Conservation (phyloP, 2,888 invertebrate genomes). For the Hedychridium roseum region DNA sequence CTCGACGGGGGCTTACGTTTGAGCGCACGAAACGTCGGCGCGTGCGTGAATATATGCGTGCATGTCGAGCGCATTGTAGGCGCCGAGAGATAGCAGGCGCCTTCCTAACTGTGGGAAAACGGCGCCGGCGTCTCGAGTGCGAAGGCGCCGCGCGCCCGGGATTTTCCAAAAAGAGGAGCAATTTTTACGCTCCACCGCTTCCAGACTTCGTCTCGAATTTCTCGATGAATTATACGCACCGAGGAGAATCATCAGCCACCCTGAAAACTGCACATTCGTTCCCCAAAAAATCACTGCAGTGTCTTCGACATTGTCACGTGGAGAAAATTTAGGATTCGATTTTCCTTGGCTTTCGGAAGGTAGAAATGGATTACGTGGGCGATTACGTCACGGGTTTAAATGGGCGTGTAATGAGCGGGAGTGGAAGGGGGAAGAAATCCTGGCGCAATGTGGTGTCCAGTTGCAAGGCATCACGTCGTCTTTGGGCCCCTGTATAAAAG, state of each 20-base stretch:
- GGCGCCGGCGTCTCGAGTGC: slow-evolving; percentile 47
- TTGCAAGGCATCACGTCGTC: slow-evolving; percentile 47
- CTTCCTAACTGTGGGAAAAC: slow-evolving; percentile 58
- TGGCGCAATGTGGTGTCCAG: slow-evolving; percentile 58
- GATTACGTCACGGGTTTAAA: too few relatives aligned
- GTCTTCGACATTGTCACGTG: too few relatives aligned
- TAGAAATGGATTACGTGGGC: too few relatives aligned
- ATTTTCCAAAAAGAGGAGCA: slow-evolving; percentile 34
- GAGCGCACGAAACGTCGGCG: too few relatives aligned
- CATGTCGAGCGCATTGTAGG: slow-evolving; percentile 38
- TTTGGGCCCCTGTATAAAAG: slow-evolving; percentile 46
- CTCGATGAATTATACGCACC: slow-evolving; percentile 8
- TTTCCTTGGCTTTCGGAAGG: too few relatives aligned
- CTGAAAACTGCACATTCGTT: too few relatives aligned
- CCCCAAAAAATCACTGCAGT: too few relatives aligned
- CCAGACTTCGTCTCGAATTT: slow-evolving; percentile 8
- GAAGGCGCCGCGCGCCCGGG: slow-evolving; percentile 13
- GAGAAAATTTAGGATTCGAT: too few relatives aligned
- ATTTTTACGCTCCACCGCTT: slow-evolving; percentile 3
- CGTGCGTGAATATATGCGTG: too few relatives aligned
- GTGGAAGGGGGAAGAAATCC: slow-evolving; percentile 25
- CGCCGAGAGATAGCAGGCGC: slow-evolving; percentile 57
- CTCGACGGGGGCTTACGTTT: too few relatives aligned
- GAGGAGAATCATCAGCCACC: too few relatives aligned
- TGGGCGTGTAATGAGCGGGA: too few relatives aligned